These are phyloP conservation scores for Agapostemon virescens DNA, from an alignment of 2,888 invertebrate species.

Conservation along the genomic window DNA sequence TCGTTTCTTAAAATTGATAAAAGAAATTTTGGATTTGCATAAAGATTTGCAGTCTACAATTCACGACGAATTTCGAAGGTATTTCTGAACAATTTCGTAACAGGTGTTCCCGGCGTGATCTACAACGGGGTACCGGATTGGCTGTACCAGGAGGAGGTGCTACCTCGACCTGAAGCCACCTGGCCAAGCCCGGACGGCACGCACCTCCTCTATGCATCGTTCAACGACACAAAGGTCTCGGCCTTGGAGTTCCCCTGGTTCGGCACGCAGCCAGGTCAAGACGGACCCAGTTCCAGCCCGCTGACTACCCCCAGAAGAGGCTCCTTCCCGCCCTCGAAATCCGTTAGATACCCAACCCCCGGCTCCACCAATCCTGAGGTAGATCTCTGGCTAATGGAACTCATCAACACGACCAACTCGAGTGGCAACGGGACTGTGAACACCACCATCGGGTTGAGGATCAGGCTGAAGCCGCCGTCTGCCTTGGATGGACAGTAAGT, in stretches of 20 bases:
- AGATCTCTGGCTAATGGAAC: constrained; percentile 89
- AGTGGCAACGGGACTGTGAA: constrained; percentile 57
- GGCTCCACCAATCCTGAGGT: constrained; percentile 93
- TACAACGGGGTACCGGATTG: constrained; percentile 98
- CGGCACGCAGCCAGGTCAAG: constrained; percentile 82
- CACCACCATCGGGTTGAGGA: constrained; percentile 43
- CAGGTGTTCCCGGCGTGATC: constrained; percentile 87
- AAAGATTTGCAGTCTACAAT: not conserved
- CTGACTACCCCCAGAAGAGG: constrained; percentile 81
- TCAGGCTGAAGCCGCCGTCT: constrained; percentile 85
- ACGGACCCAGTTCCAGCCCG: constrained; percentile 81
- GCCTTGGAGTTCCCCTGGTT: constrained; percentile 87
- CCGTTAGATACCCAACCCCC: constrained; percentile 93
- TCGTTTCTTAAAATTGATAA: not conserved
- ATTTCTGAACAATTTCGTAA: not conserved
- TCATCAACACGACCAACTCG: constrained; percentile 84
- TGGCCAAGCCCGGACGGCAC: constrained; percentile 92
- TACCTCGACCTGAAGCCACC: constrained; percentile 89
- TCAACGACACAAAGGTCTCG: constrained; percentile 86
- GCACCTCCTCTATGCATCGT: constrained; percentile 91
- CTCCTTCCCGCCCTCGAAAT: constrained; percentile 89
- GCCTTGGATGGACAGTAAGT: constrained; percentile 91
- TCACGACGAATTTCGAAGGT: not conserved
- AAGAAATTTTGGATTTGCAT: not conserved
- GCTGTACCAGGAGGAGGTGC: constrained; percentile 98